Conservation (phyloP, 2,888 invertebrate genomes). For the Athrips mouffetella region DNA sequence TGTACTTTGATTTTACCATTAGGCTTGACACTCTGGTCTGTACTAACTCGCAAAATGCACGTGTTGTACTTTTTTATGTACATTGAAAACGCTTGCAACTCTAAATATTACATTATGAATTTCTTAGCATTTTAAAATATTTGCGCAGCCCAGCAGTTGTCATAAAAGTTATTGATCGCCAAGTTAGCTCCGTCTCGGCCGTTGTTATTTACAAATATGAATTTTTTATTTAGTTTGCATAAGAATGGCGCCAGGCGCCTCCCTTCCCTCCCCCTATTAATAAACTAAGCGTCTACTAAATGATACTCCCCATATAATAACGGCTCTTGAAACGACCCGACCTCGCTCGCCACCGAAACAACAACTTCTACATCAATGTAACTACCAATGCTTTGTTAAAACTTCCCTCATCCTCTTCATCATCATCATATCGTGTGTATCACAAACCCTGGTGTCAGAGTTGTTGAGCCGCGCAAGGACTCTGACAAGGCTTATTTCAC, state of each 20-base stretch:
- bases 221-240: conserved; percentile 57
- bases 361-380: background rate
- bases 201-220: conserved; percentile 50
- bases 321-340: conserved; percentile 10
- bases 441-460: too few species aligned
- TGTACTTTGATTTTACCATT: too few species aligned
- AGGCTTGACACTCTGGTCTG: too few species aligned
- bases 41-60: too few species aligned
- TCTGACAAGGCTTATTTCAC: too few species aligned
- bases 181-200: conserved; percentile 27
- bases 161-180: conserved; percentile 35
- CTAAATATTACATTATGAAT: too few species aligned
- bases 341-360: conserved; percentile 9
- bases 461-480: too few species aligned
- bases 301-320: conserved; percentile 40
- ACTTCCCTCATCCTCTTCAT: background rate
- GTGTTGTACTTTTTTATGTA: too few species aligned
- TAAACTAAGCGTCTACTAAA: conserved; percentile 52
- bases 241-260: conserved; percentile 41
- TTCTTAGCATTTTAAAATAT: too few species aligned
- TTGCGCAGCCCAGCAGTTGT: conserved; percentile 18
- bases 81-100: too few species aligned
- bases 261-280: conserved; percentile 44
- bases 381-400: conserved; percentile 1
- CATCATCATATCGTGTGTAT: too few species aligned